Evolutionary conservation across 1,140 invertebrate genomes (phyloP).

Genomic region (Onthophagus taurus): DNA sequence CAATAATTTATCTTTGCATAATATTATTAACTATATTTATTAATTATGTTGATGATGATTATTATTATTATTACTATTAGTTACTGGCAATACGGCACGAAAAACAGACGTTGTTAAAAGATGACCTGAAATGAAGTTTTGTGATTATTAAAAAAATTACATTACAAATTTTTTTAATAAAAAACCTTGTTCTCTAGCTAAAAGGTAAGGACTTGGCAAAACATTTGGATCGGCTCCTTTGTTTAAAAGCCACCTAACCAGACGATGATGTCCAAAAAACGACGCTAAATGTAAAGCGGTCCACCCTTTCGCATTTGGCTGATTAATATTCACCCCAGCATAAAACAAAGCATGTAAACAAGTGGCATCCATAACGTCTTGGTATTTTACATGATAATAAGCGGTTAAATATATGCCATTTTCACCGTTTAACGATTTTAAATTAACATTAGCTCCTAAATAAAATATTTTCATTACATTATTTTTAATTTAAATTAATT

Average conservation of each 20-base stretch:
- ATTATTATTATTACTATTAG: no score
- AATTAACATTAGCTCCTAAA: conserved; percentile 25
- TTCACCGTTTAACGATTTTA: conserved; percentile 23
- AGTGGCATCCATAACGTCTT: conserved; percentile 23
- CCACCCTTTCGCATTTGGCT: conserved; percentile 19
- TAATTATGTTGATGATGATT: no score
- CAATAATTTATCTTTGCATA: no score
- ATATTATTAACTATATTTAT: no score
- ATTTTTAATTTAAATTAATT: neutral
- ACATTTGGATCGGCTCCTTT: conserved; percentile 21
- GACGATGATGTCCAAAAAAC: conserved; percentile 27
- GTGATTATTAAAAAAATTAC: no score
- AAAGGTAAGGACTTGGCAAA: conserved; percentile 3
- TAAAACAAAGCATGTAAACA: conserved; percentile 31
- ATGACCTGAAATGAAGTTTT: no score
- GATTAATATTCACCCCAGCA: conserved; percentile 29
- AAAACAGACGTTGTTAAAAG: no score
- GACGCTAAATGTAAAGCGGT: conserved; percentile 29
- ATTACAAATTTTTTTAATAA: no score
- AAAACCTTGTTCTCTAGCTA: conserved; percentile 5
- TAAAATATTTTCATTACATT: conserved; percentile 10
- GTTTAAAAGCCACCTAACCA: conserved; percentile 27
- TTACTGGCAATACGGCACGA: no score
- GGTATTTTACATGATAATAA: conserved; percentile 23
- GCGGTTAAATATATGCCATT: conserved; percentile 26